Evolutionary conservation across 1,140 invertebrate species (phyloP), one percentile per base, ranked within the genome.

Genomic region (Leptopilina clavipes): DNA sequence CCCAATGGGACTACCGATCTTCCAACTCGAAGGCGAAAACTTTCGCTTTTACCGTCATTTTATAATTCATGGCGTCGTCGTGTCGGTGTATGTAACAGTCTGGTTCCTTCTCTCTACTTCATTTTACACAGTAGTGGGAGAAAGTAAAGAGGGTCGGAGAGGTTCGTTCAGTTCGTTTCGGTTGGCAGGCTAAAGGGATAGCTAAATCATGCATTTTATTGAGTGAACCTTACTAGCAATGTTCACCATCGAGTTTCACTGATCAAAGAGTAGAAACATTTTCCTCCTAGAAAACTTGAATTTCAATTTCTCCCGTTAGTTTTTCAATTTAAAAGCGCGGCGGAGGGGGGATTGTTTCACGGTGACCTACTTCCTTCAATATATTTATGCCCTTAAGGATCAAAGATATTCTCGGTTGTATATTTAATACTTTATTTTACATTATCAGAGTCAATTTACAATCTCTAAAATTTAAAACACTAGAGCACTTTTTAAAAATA

Each of bases 21-120:
- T 52, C 74, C 54, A 73, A 76, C 73, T 79, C 77, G 73, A 54
- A 54, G 72, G 79, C 73, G 80, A 73, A 86, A 89, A 89, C 87
- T 89, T 89, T 89, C 88, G 87, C 88, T 88, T 89, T 89, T 89
- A 89, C 87, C 85, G 82, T 83, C 84, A 88, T 87, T 89, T 86
- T 88, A 89, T 89, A 88, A 89, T 89, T 89, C 87, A 89, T 88
- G 87, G 77, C 85, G 86, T 88, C 86, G 83, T 84, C 83, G 86
- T 86, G 82, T 86, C 81, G 82, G 84, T 86, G 81, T 83, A 86
- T 83, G 80, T 86, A 86, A 83, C 83, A 81, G 82, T 84, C 80
- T 82, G 81, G 71, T 81, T 80, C 78, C 75, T 70, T 71, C 71
- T 77, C 72, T 56, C 72, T 54, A 31, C 73, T 54, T 6, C 71